Conservation (phyloP, 2,797 vertebrate species). For the Danio tinwini region DNA sequence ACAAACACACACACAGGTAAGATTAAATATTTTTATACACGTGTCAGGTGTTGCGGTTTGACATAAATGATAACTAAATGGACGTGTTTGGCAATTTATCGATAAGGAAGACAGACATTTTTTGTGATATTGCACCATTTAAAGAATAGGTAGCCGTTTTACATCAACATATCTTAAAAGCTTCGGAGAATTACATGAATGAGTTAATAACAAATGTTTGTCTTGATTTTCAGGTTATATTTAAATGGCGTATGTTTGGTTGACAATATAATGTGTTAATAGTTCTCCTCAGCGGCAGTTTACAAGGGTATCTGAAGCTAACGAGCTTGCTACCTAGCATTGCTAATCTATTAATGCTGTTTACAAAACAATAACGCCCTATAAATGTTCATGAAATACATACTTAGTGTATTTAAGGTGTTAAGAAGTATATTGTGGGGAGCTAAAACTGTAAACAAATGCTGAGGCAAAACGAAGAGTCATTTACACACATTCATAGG, state of each 20-base stretch:
- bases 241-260: neutral
- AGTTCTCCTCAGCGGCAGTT: neutral
- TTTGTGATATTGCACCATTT: slow-evolving; percentile 64
- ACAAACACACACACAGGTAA: slow-evolving; percentile 5
- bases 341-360: slow-evolving; percentile 9
- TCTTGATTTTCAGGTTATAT: neutral
- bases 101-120: neutral
- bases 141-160: slow-evolving; percentile 81
- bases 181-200: neutral
- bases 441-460: neutral
- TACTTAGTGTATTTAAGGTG: neutral
- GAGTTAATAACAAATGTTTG: neutral
- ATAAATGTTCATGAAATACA: neutral
- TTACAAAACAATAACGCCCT: neutral
- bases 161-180: slow-evolving; percentile 53
- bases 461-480: neutral
- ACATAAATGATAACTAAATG: neutral
- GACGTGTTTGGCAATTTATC: neutral
- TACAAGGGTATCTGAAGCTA: slow-evolving; percentile 14
- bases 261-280: neutral
- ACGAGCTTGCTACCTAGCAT: slow-evolving; percentile 23
- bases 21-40: neutral
- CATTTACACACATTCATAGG: neutral
- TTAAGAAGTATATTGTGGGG: neutral
- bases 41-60: neutral